Base-by-base conservation (phyloP, 2,797 vertebrate species). In the Buphagus erythrorhynchus region DNA sequence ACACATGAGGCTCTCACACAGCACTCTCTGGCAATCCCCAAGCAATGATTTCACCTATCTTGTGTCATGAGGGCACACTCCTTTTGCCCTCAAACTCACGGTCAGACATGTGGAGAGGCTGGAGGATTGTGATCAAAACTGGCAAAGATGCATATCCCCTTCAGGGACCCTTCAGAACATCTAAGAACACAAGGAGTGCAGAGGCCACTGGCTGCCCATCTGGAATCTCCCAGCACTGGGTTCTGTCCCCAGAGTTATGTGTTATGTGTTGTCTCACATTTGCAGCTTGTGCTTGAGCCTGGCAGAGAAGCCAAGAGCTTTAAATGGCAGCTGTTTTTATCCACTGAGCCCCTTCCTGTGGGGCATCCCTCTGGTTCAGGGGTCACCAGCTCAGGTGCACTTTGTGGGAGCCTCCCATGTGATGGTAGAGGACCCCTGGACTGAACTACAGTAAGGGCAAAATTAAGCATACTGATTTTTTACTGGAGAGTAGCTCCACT, bases 381-480 rank as follows among this genome's bases (percentile, higher is more conserved):
- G 14, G 10, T 38, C 33, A 22, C 25, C 59, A 76, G 40, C 61
- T 62, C 48, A 42, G 20, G 17, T 0, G 1, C 21, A 45, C 57
- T 66, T 69, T 72, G 31, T 42, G 12, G 12, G 4, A 48, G 5
- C 19, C 26, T 66, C 26, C 36, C 7, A 4, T 1, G 3, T 21
- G 36, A 40, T 17, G 12, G 36, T 58, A 85, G 49, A 80, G 19
- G 38, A 43, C 5, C 14, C 21, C 20, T 42, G 29, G 21, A 46
- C n/a, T 6, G 20, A 88, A 6, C 20, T 48, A 55, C 11, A 45
- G 5, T 6, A 57, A n/a, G 6, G 31, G 22, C 26, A 73, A 42
- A 31, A 17, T 54, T 14, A 63, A 62, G 10, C 18, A n/a, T 0
- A 0, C 12, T 61, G 20, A 16, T 21, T 31, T 69, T 69, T 66